These are phyloP conservation scores for Synergus japonicus DNA, from an alignment of 2,888 invertebrate species.

Conservation along the genomic window DNA sequence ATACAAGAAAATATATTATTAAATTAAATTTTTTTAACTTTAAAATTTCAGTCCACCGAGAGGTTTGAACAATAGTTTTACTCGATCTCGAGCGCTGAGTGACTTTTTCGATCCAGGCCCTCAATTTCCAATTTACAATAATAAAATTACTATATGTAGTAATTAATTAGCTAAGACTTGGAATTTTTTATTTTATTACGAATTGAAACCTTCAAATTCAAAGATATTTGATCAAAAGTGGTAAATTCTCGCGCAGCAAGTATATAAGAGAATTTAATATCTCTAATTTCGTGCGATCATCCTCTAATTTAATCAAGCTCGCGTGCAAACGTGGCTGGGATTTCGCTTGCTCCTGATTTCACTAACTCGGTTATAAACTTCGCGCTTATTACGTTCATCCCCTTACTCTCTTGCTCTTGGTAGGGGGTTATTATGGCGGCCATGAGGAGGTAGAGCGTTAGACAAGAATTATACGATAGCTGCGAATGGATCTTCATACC, in stretches of 20 bases:
- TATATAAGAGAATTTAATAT: constrained; percentile 70
- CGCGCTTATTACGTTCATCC: constrained; percentile 66
- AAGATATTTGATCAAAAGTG: neutral
- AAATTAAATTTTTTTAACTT: too few relatives aligned
- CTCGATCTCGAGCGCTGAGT: too few relatives aligned
- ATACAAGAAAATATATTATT: too few relatives aligned
- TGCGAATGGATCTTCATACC: constrained; percentile 42
- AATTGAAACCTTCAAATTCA: neutral
- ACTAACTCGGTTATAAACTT: constrained; percentile 66
- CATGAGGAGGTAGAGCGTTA: constrained; percentile 64
- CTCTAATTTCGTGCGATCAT: constrained; percentile 75
- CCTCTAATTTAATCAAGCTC: constrained; percentile 75
- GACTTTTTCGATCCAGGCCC: too few relatives aligned
- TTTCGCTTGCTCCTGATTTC: constrained; percentile 49
- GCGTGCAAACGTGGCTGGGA: constrained; percentile 56
- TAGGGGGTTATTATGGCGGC: constrained; percentile 65
- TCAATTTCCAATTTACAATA: too few relatives aligned
- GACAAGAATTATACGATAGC: constrained; percentile 51
- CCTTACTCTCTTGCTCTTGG: constrained; percentile 47
- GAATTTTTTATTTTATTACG: neutral
- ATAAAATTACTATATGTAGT: too few relatives aligned
- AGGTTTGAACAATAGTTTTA: too few relatives aligned
- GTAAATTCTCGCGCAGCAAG: neutral
- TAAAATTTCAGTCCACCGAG: too few relatives aligned
- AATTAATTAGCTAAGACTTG: too few relatives aligned